Evolutionary conservation across 2,113 vertebrate genomes (phyloP).

Genomic region (Salvelinus namaycush): DNA sequence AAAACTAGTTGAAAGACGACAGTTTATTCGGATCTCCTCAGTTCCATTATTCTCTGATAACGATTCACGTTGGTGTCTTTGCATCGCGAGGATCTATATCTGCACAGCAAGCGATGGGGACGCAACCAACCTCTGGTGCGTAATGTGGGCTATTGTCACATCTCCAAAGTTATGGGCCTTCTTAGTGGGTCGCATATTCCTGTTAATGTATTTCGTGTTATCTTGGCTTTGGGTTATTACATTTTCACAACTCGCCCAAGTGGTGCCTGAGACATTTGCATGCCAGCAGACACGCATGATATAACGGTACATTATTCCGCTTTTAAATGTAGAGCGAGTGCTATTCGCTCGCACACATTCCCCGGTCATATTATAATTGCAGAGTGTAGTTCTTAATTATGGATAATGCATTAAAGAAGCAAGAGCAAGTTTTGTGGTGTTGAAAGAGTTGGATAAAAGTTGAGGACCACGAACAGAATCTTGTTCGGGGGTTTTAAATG

Average conservation of each 20-base stretch:
- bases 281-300: conserved; percentile 13
- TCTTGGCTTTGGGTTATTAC: conserved; percentile 30
- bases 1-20: not conserved
- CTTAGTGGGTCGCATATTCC: not conserved
- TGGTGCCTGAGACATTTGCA: conserved; percentile 40
- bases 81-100: too few species aligned
- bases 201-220: conserved; percentile 31
- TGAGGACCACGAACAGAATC: not conserved
- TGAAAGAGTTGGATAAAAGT: conserved; percentile 7
- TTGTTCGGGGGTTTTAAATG: not conserved
- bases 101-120: not conserved
- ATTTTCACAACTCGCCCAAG: conserved; percentile 35
- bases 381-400: conserved; percentile 43
- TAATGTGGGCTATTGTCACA: not conserved
- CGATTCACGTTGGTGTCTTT: not conserved
- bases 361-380: conserved; percentile 23
- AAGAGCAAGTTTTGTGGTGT: conserved; percentile 7
- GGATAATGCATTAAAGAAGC: conserved; percentile 37
- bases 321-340: not conserved
- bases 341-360: conserved; percentile 26
- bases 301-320: conserved; percentile 18
- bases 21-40: not conserved
- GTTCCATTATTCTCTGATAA: not conserved
- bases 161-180: not conserved
- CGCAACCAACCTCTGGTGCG: not conserved